Percentiles rank a stretch among this genome's conserved stretches.
phyloP scores from a whole-genome alignment of 2,113 vertebrate genomes.

The Sinosuthora webbiana region DNA sequence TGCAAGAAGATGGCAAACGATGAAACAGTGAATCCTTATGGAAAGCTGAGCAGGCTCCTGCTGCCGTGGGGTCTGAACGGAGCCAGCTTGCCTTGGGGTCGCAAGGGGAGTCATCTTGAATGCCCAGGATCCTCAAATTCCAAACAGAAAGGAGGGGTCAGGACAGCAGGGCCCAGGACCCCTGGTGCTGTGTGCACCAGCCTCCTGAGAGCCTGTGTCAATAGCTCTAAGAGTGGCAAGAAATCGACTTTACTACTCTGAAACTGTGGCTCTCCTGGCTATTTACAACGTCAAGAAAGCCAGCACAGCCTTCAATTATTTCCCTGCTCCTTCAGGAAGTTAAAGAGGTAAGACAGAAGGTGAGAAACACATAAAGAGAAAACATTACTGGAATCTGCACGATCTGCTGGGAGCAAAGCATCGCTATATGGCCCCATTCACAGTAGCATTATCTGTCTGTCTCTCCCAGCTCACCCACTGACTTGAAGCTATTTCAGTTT shows the following conservation, averaged over 20 bases:
- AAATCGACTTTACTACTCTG: not conserved
- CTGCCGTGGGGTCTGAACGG: not conserved
- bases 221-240: not conserved
- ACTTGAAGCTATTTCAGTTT: slow-evolving; percentile 30
- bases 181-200: not conserved
- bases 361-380: slow-evolving; percentile 53
- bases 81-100: not conserved
- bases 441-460: slow-evolving; percentile 34
- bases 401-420: slow-evolving; percentile 35
- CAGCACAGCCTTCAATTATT: not conserved
- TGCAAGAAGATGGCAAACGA: not conserved
- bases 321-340: slow-evolving; percentile 33
- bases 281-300: not conserved
- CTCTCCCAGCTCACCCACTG: slow-evolving; percentile 38
- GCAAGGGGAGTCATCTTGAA: not conserved
- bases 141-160: not conserved
- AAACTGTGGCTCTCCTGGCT: not conserved
- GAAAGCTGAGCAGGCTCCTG: not conserved
- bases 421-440: slow-evolving; percentile 33
- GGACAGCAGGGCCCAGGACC: not conserved
- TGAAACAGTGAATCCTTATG: not conserved
- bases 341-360: slow-evolving; percentile 62
- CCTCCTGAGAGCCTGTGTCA: not conserved
- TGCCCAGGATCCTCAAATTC: not conserved
- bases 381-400: slow-evolving; percentile 31